Evolutionary conservation across 1,140 invertebrate genomes (phyloP).

Genomic region (Trichonephila clavipes): DNA sequence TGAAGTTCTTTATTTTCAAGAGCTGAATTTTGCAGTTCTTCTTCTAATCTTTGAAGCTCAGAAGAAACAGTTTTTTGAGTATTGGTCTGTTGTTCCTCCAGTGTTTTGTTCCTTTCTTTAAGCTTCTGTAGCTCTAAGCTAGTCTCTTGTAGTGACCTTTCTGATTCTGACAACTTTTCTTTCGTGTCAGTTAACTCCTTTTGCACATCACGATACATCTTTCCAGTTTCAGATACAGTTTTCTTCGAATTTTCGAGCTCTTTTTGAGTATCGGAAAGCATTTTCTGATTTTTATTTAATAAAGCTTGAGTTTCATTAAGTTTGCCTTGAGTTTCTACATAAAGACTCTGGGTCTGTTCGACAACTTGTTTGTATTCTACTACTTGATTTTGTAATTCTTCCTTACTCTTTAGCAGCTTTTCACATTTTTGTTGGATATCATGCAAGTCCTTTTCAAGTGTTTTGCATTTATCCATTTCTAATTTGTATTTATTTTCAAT

Average conservation of each 20-base stretch:
- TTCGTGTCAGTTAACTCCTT: conserved; percentile 50
- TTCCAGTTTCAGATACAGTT: conserved; percentile 93
- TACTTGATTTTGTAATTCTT: conserved; percentile 87
- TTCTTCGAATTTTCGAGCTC: conserved; percentile 91
- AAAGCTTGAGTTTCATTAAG: conserved; percentile 81
- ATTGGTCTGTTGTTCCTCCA: conserved; percentile 65
- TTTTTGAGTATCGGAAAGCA: conserved; percentile 88
- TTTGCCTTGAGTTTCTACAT: conserved; percentile 72
- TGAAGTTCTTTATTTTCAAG: conserved; percentile 76
- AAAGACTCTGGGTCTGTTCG: conserved; percentile 77
- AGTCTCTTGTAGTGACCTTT: conserved; percentile 51
- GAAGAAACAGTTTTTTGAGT: conserved; percentile 73
- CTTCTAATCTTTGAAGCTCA: conserved; percentile 70
- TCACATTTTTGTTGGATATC: conserved; percentile 84
- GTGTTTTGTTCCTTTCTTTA: conserved; percentile 61
- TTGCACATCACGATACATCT: conserved; percentile 81
- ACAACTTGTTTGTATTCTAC: conserved; percentile 90
- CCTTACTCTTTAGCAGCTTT: conserved; percentile 84
- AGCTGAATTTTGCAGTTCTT: conserved; percentile 63
- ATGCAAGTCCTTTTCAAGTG: conserved; percentile 76
- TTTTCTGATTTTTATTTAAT: conserved; percentile 86
- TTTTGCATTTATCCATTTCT: conserved; percentile 76
- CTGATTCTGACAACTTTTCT: conserved; percentile 41
- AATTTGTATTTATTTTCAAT: conserved; percentile 63
- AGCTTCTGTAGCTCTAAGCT: conserved; percentile 54